Evolutionary conservation across 2,797 vertebrate species (phyloP).

Genomic region (Syncerus caffer): DNA sequence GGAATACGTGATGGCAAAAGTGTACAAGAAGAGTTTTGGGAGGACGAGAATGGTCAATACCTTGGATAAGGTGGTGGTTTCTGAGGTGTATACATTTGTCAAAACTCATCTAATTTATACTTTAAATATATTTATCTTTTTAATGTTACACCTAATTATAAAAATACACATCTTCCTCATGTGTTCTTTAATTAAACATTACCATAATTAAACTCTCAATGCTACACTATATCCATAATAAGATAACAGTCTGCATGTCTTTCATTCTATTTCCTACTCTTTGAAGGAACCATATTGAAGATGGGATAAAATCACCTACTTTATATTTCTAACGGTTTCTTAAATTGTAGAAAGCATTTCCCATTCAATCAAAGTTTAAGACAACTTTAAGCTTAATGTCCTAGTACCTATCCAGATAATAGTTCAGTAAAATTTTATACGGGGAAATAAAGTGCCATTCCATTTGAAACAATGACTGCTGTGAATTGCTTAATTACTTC

Average conservation of each 20-base stretch:
- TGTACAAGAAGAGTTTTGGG: accelerated
- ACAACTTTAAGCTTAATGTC: constrained; percentile 66
- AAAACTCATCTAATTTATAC: neutral
- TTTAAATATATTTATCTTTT: neutral
- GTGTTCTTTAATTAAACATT: neutral
- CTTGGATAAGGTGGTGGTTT: neutral
- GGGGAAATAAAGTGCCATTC: constrained; percentile 43
- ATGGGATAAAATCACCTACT: neutral
- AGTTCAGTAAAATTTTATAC: constrained; percentile 63
- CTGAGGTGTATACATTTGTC: neutral
- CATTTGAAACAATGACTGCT: constrained; percentile 26
- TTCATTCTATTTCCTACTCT: neutral
- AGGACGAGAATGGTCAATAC: neutral
- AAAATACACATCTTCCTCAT: neutral
- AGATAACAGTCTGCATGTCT: neutral
- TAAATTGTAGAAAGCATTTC: neutral
- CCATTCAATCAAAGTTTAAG: constrained; percentile 59
- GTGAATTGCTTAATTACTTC: constrained; percentile 55
- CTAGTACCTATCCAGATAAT: constrained; percentile 42
- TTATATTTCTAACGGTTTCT: constrained; percentile 41
- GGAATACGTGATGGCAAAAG: neutral
- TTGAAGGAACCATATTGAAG: neutral
- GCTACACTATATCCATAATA: neutral
- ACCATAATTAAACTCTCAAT: neutral
- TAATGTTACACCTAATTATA: neutral